A percentile compares a stretch with the other conserved stretches of the same genome.
phyloP scores from a whole-genome alignment of 2,113 vertebrate species.

The Candoia aspera region DNA sequence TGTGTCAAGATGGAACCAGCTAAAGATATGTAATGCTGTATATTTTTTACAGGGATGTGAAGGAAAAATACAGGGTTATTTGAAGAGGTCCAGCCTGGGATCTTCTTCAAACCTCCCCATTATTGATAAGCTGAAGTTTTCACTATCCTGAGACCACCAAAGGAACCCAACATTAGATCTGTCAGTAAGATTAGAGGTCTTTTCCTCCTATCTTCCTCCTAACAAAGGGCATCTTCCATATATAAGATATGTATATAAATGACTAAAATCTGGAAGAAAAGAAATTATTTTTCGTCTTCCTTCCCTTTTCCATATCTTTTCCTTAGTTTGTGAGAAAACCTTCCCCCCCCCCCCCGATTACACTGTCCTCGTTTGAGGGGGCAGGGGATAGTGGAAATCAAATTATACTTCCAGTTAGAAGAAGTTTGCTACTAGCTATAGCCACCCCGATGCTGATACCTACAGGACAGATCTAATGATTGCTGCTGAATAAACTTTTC shows the following conservation, averaged over 20 bases:
- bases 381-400: not conserved
- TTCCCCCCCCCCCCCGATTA: not conserved
- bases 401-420: not conserved
- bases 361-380: not conserved
- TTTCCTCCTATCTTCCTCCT: not conserved
- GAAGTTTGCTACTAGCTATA: not conserved
- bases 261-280: not conserved
- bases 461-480: no score
- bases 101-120: not conserved
- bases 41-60: not conserved
- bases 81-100: not conserved
- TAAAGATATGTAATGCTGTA: not conserved
- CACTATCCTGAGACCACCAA: not conserved
- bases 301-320: not conserved
- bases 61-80: no score
- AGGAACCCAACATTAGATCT: not conserved
- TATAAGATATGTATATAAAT: not conserved
- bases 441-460: no score
- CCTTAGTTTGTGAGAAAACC: not conserved
- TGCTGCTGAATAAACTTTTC: no score
- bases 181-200: not conserved
- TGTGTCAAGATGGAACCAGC: slow-evolving; percentile 15
- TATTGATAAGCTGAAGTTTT: not conserved
- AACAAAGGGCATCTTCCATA: not conserved
- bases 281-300: not conserved